phyloP scores from a whole-genome alignment of 2,797 vertebrate genomes.

The Chloroceryle amazona region DNA sequence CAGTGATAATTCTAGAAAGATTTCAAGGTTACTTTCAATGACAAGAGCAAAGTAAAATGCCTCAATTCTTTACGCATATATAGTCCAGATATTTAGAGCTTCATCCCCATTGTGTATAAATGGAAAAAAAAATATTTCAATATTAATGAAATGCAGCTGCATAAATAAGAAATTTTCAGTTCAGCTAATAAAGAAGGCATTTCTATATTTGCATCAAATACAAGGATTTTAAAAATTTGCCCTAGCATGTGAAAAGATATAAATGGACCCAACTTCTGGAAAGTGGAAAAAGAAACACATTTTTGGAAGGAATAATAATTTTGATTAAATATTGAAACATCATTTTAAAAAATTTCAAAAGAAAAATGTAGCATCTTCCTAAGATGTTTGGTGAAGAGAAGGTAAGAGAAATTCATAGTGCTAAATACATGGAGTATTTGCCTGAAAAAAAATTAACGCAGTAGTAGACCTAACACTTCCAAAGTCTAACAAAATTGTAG shows the following conservation, averaged over 20 bases:
- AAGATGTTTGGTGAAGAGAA: background rate
- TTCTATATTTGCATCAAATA: background rate
- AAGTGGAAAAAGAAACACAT: background rate
- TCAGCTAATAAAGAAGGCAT: background rate
- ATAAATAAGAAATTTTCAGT: background rate
- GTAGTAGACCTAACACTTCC: background rate
- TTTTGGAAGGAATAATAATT: background rate
- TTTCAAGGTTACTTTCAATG: background rate
- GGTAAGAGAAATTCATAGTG: background rate
- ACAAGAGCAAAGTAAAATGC: background rate
- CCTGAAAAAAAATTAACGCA: background rate
- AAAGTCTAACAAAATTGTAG: background rate
- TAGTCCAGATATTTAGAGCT: background rate
- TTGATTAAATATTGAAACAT: background rate
- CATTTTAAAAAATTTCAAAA: background rate
- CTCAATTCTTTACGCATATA: background rate
- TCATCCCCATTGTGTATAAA: background rate
- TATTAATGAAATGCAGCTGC: background rate
- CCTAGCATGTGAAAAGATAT: background rate
- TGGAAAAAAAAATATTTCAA: background rate
- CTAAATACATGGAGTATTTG: background rate
- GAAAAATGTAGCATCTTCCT: background rate
- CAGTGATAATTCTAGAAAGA: background rate
- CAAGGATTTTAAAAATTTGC: background rate
- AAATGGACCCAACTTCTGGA: background rate